Evolutionary conservation across 2,113 vertebrate genomes (phyloP), one percentile per base, ranked within the genome.

Genomic region (Saccopteryx bilineata): DNA sequence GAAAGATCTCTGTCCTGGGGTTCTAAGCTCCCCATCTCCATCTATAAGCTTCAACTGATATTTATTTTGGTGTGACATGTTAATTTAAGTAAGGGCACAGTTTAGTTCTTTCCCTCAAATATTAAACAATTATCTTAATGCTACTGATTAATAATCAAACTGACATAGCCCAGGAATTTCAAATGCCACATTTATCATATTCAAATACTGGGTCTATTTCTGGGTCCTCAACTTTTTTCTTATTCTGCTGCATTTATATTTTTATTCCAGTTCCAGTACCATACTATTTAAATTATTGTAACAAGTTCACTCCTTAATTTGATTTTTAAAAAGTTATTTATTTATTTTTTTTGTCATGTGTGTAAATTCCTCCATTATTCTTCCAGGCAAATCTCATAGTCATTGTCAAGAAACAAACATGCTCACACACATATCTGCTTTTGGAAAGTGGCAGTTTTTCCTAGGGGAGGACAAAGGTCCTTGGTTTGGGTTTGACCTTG

Each of bases 401-500:
- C 60, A 60, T 1, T 1, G 6, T 21, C 68, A 26, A 24, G 9
- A 11, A 28, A 7, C 19, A 28, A 5, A 60, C 63, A 54, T 31
- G n/a, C 39, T 33, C 54, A 19, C 1, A 5, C 33, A 39, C 2
- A 31, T 2, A 19, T 19, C 60, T 9, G 3, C 60, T 33, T 26
- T 26, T 1, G 31, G 68, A 17, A 1, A n/a, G 63, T 1, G 2
- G 24, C 5, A 14, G 13, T 9, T 39, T 5, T n/a, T 74, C 75
- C 21, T 0, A 10, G 1, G 12, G 13, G 7, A 33, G n/a, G 33
- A 23, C 0, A 0, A 8, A 28, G 1, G 33, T 17, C 61, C 60
- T 9, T 2, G 0, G 18, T 19, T 5, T 50, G 2, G 5, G 9
- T 7, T 1, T 14, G 15, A 24, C 39, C 50, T 19, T 4, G 14